Base-by-base conservation (phyloP, 2,113 vertebrate genomes). In the Stigmatopora argus region DNA sequence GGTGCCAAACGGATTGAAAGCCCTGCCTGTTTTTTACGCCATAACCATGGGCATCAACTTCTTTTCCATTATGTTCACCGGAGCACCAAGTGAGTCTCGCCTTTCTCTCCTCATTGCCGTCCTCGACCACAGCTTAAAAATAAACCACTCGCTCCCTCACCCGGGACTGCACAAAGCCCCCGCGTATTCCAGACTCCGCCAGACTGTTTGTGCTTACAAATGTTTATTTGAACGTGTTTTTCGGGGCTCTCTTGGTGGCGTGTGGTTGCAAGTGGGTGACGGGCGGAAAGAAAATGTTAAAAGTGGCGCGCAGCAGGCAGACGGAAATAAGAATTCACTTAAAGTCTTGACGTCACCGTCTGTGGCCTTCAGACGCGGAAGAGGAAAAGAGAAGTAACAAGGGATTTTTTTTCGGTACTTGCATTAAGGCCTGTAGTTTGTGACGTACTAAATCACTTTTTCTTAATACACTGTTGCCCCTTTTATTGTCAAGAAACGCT, bases 31-130 rank as follows among this genome's bases (percentile, higher is more conserved):
- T 68, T 99, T 99, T 88, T 99, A 98, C 8, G 97, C 94, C 38
- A 87, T 94, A 12, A 98, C 96, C 0, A 86, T 99, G 88, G 94
- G 93, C 26, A 92, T 98, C 85, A 99, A 99, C 85, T 83, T 98
- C 68, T 98, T 99, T 84, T 98, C 96, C 81, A 97, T 98, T 88
- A 92, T 94, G 93, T 98, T 88, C 71, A 94, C 91, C 14, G 96
- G 97, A 15, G 93, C 94, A 0, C 93, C 94, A 4, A 78, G 97
- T 99, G 90, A 95, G 97, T 98, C 89, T 57, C 44, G 64, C 79
- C 85, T 74, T 81, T 65, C 73, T 63, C 64, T 59, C 72, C 67
- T 82, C 80, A 83, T 69, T 83, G 81, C 59, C 80, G 77, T 69
- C 66, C 77, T 71, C 74, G 82, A 77, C 80, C 84, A 78, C 79